These are phyloP conservation scores for Phymorhynchus buccinoides DNA, from an alignment of 1,140 invertebrate genomes.

Conservation along the genomic window DNA sequence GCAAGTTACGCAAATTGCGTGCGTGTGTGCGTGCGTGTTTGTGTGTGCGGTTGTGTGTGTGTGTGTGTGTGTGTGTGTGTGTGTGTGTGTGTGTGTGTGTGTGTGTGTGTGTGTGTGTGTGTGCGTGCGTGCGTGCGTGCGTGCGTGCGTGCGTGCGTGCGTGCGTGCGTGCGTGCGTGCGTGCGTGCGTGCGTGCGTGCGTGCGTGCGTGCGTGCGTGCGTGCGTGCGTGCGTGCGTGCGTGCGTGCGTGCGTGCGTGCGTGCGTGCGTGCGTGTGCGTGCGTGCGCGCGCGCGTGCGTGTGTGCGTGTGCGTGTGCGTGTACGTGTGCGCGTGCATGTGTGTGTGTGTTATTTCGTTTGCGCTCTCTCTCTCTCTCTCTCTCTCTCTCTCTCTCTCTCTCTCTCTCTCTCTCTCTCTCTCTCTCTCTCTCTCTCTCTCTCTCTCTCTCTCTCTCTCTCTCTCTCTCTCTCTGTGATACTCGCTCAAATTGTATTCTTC, in stretches of 20 bases:
- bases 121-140: background rate
- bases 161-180: slow-evolving; percentile 30
- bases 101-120: no score
- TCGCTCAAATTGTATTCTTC: background rate
- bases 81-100: background rate
- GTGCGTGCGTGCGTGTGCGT: slow-evolving; percentile 35
- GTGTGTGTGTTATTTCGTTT: background rate
- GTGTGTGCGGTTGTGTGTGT: no score
- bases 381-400: slow-evolving; percentile 23
- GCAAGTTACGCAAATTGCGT: no score
- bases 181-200: slow-evolving; percentile 23
- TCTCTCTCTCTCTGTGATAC: background rate
- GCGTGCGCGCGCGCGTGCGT: slow-evolving; percentile 11
- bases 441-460: no score
- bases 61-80: background rate
- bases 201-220: slow-evolving; percentile 37
- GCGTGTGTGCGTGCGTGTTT: background rate
- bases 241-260: slow-evolving; percentile 23
- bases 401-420: slow-evolving; percentile 19
- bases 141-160: background rate
- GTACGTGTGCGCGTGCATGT: background rate
- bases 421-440: no score
- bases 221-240: slow-evolving; percentile 15
- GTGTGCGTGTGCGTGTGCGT: slow-evolving; percentile 20
- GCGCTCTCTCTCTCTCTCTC: no score